A percentile compares a stretch with the other conserved stretches of the same genome.
Conservation (phyloP, 2,113 vertebrate genomes). For the Chionodraco myersi region DNA sequence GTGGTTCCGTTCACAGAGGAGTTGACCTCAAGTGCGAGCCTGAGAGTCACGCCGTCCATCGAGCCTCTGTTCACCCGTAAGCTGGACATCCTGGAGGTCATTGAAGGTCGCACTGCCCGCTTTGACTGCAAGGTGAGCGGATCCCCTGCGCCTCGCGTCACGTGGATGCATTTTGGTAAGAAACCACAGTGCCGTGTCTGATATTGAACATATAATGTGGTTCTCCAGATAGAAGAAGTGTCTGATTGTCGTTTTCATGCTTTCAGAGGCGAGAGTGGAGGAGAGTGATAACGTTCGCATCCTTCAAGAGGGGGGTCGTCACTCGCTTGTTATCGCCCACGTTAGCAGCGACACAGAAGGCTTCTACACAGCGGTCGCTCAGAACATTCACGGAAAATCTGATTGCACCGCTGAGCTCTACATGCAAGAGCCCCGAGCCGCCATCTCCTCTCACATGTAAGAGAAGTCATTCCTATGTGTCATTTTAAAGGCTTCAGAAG, state of each 20-base stretch:
- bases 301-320: slow-evolving; percentile 86
- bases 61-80: slow-evolving; percentile 93
- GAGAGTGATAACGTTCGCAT: slow-evolving; percentile 88
- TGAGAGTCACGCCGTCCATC: slow-evolving; percentile 88
- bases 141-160: slow-evolving; percentile 85
- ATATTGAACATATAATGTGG: background rate
- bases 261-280: slow-evolving; percentile 84
- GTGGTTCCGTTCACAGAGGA: slow-evolving; percentile 84
- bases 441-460: slow-evolving; percentile 89
- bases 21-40: slow-evolving; percentile 90
- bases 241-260: background rate
- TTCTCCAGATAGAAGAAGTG: background rate
- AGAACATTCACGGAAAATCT: slow-evolving; percentile 85
- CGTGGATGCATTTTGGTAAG: slow-evolving; percentile 94
- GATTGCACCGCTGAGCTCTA: slow-evolving; percentile 92
- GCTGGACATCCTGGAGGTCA: slow-evolving; percentile 89
- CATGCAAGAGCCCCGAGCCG: slow-evolving; percentile 89
- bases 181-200: background rate
- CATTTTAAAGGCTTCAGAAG: background rate
- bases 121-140: slow-evolving; percentile 97
- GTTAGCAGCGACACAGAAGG: slow-evolving; percentile 90
- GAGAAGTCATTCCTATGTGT: slow-evolving; percentile 24
- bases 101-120: slow-evolving; percentile 90
- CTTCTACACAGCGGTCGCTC: slow-evolving; percentile 86
- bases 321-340: slow-evolving; percentile 88